Conservation (phyloP, 1,140 invertebrate species). For the Phocides pigmalion region DNA sequence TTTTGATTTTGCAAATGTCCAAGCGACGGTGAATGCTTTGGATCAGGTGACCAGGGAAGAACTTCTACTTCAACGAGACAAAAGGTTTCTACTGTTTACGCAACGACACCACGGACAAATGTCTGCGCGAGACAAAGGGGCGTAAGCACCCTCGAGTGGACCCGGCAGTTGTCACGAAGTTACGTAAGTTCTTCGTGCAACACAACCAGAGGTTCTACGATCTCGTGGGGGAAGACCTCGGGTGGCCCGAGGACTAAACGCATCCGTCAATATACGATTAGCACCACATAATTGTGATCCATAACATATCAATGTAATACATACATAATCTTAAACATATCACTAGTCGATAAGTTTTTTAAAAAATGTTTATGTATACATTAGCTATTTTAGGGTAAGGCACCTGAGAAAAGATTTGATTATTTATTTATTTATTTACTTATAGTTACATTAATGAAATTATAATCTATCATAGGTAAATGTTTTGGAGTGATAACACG, state of each 20-base stretch:
- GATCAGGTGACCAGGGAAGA: too few species aligned
- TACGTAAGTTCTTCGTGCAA: constrained; percentile 96
- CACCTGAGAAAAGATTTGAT: constrained; percentile 56
- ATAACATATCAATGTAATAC: constrained; percentile 70
- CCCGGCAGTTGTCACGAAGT: constrained; percentile 91
- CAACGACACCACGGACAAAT: constrained; percentile 94
- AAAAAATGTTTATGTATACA: constrained; percentile 79
- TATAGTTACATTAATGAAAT: constrained; percentile 31
- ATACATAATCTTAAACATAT: constrained; percentile 76
- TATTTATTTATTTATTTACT: constrained; percentile 58
- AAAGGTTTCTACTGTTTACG: constrained; percentile 98
- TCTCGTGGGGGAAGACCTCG: constrained; percentile 95
- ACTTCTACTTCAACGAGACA: constrained; percentile 98
- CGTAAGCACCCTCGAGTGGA: constrained; percentile 95
- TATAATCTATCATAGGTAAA: constrained; percentile 23
- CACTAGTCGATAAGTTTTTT: constrained; percentile 72
- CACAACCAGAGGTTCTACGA: constrained; percentile 98
- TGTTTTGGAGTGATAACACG: constrained; percentile 21
- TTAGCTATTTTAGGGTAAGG: constrained; percentile 63
- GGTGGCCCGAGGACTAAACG: constrained; percentile 92
- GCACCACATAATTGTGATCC: constrained; percentile 60
- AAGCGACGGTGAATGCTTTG: too few species aligned
- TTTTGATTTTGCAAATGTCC: too few species aligned
- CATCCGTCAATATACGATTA: constrained; percentile 24
- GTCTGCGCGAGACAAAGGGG: constrained; percentile 97